These are phyloP conservation scores for Nasua narica DNA, from an alignment of 2,797 vertebrate species.

Conservation along the genomic window DNA sequence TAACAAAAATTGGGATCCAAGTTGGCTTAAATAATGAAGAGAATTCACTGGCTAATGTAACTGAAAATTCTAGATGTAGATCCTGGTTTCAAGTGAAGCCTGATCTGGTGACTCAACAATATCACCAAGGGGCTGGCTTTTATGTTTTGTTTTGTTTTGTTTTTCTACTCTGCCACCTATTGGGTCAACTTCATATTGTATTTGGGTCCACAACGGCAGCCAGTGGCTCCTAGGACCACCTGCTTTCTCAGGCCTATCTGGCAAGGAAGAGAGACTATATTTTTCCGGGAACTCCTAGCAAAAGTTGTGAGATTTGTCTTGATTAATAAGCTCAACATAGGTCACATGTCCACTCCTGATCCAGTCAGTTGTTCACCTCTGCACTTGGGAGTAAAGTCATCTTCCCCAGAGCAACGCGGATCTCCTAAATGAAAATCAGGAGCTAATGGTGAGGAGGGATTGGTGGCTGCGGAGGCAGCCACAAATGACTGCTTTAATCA, in stretches of 20 bases:
- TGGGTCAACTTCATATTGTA: not conserved
- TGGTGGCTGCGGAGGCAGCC: not conserved
- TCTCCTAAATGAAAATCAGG: not conserved
- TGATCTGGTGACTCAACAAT: not conserved
- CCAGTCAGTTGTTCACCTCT: not conserved
- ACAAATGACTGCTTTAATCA: not conserved
- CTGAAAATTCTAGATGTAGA: not conserved
- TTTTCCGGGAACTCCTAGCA: not conserved
- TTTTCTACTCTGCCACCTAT: not conserved
- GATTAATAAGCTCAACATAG: not conserved
- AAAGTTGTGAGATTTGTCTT: not conserved
- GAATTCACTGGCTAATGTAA: not conserved
- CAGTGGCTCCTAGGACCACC: not conserved
- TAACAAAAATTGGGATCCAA: not conserved
- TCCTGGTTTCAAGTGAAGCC: not conserved
- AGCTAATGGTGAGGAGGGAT: not conserved
- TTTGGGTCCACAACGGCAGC: not conserved
- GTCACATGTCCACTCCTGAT: not conserved
- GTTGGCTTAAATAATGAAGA: not conserved
- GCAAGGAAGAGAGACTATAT: not conserved
- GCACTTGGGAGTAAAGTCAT: not conserved
- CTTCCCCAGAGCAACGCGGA: not conserved
- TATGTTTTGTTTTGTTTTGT: not conserved
- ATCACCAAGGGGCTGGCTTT: not conserved
- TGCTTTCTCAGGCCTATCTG: not conserved